Conservation (phyloP, 2,113 vertebrate species). For the Alethe diademata region DNA sequence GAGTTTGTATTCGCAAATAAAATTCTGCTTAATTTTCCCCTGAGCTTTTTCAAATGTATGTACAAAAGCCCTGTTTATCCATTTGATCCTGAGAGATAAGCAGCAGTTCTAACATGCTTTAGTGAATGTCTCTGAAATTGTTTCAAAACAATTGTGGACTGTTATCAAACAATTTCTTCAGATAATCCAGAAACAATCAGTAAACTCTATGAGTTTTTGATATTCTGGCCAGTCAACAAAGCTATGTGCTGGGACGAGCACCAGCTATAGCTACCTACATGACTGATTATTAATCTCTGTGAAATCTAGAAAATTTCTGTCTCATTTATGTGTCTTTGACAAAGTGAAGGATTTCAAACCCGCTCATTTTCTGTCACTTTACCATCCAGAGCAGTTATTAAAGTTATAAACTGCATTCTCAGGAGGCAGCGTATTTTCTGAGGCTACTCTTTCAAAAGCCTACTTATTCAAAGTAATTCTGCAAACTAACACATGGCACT, state of each 20-base stretch:
- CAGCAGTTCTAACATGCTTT: background rate
- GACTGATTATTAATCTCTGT: background rate
- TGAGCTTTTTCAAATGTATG: background rate
- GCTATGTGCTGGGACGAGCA: background rate
- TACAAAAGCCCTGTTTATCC: background rate
- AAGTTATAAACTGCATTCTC: background rate
- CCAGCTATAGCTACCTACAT: background rate
- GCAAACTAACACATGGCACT: background rate
- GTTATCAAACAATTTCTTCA: constrained; percentile 2
- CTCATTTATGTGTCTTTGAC: background rate
- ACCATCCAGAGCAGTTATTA: background rate
- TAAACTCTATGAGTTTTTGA: background rate
- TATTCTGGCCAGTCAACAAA: background rate
- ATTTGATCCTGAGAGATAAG: background rate
- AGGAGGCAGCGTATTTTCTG: background rate
- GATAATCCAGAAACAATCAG: constrained; percentile 1
- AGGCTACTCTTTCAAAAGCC: background rate
- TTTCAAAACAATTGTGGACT: constrained; percentile 1
- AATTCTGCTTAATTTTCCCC: background rate
- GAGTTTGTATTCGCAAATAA: background rate
- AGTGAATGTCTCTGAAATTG: background rate
- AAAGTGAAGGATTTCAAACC: background rate
- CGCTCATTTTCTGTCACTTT: background rate
- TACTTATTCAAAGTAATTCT: background rate
- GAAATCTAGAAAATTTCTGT: background rate